Evolutionary conservation across 2,113 vertebrate genomes (phyloP).

Genomic region (Embiotoca jacksoni): DNA sequence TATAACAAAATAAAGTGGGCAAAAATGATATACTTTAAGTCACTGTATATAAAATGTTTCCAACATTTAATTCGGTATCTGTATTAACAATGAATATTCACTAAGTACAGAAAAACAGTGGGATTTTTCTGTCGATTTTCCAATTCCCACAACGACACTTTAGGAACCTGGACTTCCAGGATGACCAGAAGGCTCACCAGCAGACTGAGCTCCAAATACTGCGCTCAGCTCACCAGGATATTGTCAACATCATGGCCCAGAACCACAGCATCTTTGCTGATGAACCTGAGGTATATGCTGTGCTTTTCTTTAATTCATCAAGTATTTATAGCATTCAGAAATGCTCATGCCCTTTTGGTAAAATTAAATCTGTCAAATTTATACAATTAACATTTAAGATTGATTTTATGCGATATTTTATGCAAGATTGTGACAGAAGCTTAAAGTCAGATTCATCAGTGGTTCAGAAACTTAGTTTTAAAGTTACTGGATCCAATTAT

Average conservation of each 20-base stretch:
- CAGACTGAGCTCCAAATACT: conserved; percentile 78
- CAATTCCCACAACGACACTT: not conserved
- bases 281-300: conserved; percentile 83
- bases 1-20: too few species aligned
- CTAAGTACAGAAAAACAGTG: not conserved
- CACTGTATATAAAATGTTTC: not conserved
- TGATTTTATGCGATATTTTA: too few species aligned
- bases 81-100: not conserved
- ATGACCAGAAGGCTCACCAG: conserved; percentile 83
- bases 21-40: not conserved
- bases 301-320: not conserved
- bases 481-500: not conserved
- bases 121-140: not conserved
- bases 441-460: too few species aligned
- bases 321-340: too few species aligned
- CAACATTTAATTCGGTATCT: not conserved
- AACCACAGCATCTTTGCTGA: conserved; percentile 88
- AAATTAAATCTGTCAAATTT: too few species aligned
- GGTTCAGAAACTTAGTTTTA: not conserved
- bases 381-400: too few species aligned
- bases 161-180: conserved; percentile 87
- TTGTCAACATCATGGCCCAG: conserved; percentile 81
- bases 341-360: too few species aligned
- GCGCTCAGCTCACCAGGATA: conserved; percentile 78
- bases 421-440: too few species aligned